Base-by-base conservation (phyloP, 2,113 vertebrate species). In the Oryzias curvinotus region DNA sequence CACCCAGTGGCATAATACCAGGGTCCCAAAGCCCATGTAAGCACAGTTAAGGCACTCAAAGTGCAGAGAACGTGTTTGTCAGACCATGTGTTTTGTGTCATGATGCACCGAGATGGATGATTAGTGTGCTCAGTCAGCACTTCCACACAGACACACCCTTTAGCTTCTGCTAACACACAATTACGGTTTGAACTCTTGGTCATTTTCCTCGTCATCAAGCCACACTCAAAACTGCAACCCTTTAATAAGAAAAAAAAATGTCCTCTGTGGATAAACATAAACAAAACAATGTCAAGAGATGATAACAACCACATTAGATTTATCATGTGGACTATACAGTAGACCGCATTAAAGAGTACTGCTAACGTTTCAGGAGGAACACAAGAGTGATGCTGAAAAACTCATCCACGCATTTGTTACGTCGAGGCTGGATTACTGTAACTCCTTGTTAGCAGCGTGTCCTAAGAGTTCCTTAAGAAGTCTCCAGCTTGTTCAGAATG, bases 11-110 rank as follows among this genome's bases (percentile, higher is more conserved):
- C 50, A 55, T 74, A 84, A 84, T 77, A 5, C 67, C 62, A 73
- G 75, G 68, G 64, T 84, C 71, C 64, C 53, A 82, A 73, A 78
- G 75, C 72, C 57, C 14, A 53, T 19, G 3, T 84, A 87, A 85
- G 68, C 77, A 62, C 51, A 52, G 63, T 59, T 83, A 84, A 81
- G 73, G 82, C 68, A 73, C 65, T 75, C 82, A 75, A 66, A 81
- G 77, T 53, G 36, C 57, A 73, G 73, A 36, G 69, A 75, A 65
- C 4, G 6, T 64, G 50, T 52, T 28, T 52, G 41, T 62, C 43
- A 48, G 25, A 44, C 21, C 30, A 49, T 67, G 62, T 51, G 16
- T 43, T 49, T 7, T 66, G 52, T 68, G 65, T 70, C 54, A 71
- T 62, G 79, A 65, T n/a, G 51, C 50, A 65, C 64, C 65, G 25